These are phyloP conservation scores for Rhea pennata DNA, from an alignment of 2,113 vertebrate species.

Conservation along the genomic window DNA sequence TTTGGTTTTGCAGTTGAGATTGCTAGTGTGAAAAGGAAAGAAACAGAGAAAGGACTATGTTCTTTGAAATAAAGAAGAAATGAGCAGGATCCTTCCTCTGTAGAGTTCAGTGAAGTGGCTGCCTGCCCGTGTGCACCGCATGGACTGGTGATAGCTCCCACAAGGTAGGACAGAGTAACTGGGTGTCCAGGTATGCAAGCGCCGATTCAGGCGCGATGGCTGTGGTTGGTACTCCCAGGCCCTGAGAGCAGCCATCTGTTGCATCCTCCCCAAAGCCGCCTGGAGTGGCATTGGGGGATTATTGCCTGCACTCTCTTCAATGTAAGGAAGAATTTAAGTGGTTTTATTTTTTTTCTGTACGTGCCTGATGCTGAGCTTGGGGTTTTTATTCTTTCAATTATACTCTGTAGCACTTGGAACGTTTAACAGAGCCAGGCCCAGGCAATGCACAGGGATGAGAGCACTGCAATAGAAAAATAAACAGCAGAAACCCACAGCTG, in stretches of 20 bases:
- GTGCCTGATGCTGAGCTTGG: conserved; percentile 25
- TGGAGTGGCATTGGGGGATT: not conserved
- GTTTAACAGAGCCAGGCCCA: conserved; percentile 52
- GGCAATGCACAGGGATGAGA: conserved; percentile 53
- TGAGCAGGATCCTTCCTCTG: not conserved
- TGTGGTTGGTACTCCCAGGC: not conserved
- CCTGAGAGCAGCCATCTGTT: not conserved
- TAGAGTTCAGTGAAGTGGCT: not conserved
- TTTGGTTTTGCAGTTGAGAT: not conserved
- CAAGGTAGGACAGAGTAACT: not conserved
- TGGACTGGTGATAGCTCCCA: not conserved
- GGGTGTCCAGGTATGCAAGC: not conserved
- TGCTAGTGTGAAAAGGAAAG: not conserved
- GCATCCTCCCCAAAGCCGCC: not conserved
- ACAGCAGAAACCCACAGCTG: conserved; percentile 64
- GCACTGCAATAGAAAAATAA: conserved; percentile 59
- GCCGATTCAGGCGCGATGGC: not conserved
- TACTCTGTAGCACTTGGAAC: conserved; percentile 48
- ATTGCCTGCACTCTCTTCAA: not conserved
- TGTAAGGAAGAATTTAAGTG: conserved; percentile 32
- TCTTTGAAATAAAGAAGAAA: not conserved
- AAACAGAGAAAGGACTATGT: not conserved
- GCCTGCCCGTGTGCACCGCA: not conserved
- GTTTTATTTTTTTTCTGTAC: not conserved
- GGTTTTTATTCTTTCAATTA: conserved; percentile 59